Percentiles rank a stretch among this genome's conserved stretches.
Conservation (phyloP, 1,140 invertebrate species). For the Hydropsyche tenuis region DNA sequence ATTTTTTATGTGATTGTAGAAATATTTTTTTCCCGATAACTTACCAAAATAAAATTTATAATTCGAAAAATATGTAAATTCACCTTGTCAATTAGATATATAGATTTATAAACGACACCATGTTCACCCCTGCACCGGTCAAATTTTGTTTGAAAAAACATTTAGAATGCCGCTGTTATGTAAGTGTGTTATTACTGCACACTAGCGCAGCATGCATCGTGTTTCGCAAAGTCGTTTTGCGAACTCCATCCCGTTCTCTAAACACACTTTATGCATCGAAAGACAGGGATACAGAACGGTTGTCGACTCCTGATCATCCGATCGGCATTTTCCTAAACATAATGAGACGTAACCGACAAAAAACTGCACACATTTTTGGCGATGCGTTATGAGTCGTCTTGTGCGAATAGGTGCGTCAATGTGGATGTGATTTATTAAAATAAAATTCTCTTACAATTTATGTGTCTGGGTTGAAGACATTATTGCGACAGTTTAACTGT, state of each 20-base stretch:
- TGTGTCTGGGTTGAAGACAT: no score
- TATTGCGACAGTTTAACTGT: no score
- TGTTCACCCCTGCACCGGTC: background rate
- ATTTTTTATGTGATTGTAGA: no score
- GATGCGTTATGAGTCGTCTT: constrained; percentile 27
- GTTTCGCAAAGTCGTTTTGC: no score
- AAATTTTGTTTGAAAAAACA: constrained; percentile 28
- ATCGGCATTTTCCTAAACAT: constrained; percentile 17
- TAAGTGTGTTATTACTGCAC: constrained; percentile 32
- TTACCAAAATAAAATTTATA: no score
- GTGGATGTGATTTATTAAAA: no score
- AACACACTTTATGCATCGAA: background rate
- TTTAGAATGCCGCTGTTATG: constrained; percentile 34
- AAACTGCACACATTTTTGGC: constrained; percentile 36
- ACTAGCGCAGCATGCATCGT: constrained; percentile 24
- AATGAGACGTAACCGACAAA: constrained; percentile 22
- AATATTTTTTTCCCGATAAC: no score
- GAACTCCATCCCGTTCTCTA: no score
- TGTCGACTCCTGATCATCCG: background rate
- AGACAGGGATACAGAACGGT: background rate
- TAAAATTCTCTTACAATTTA: no score
- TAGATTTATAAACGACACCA: no score
- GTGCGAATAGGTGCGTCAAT: background rate
- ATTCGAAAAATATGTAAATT: no score
- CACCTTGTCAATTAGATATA: no score